phyloP scores from a whole-genome alignment of 92 coral and sea anemone genomes.

The Epizoanthus scotinus region DNA sequence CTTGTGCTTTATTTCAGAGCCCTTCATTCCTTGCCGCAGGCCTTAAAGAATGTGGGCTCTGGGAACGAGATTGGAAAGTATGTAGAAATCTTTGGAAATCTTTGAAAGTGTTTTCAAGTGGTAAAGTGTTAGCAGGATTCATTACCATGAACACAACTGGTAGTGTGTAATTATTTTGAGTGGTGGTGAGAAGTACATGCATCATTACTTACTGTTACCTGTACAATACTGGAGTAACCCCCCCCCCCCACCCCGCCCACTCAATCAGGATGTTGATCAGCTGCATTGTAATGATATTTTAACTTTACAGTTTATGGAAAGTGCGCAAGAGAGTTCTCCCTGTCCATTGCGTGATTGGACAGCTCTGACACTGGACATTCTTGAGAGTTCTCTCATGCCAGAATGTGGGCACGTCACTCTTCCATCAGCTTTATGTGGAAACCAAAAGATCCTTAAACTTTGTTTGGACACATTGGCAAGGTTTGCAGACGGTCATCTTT shows the following conservation, averaged over 20 bases:
- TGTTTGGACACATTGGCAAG: conserved; percentile 38
- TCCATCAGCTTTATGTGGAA: conserved; percentile 26
- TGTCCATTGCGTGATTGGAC: conserved; percentile 8
- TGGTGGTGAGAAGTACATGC: too few species aligned
- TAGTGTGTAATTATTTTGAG: too few species aligned
- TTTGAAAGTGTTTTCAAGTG: too few species aligned
- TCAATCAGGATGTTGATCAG: not conserved
- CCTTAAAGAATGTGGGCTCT: too few species aligned
- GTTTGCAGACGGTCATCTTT: conserved; percentile 41
- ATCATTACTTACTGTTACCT: not conserved
- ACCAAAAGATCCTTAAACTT: conserved; percentile 53
- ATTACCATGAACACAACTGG: too few species aligned
- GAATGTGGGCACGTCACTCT: not conserved
- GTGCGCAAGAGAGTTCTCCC: not conserved
- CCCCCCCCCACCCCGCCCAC: too few species aligned
- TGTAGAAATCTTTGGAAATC: too few species aligned
- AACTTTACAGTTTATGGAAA: conserved; percentile 7
- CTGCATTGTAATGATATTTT: not conserved
- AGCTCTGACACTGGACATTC: conserved; percentile 17
- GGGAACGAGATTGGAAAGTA: too few species aligned
- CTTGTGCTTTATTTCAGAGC: too few species aligned
- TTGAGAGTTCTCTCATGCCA: conserved; percentile 10
- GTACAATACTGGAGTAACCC: not conserved
- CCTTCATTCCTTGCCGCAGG: too few species aligned
- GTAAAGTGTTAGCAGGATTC: too few species aligned